Evolutionary conservation across 2,888 invertebrate genomes (phyloP).

Genomic region (Tanaodytes sp.): DNA sequence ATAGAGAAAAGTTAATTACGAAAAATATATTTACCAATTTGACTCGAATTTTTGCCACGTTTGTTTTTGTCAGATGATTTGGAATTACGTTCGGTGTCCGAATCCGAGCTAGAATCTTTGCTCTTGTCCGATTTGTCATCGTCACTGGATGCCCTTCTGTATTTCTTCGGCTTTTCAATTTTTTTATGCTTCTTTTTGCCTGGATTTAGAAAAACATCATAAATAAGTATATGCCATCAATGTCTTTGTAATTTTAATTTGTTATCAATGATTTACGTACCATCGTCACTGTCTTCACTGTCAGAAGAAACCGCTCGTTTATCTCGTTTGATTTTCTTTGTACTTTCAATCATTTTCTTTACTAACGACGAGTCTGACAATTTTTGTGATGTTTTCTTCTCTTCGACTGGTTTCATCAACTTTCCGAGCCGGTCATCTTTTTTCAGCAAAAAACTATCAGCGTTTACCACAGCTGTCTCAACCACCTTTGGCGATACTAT

Average conservation of each 20-base stretch:
- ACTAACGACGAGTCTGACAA: slow-evolving; percentile 56
- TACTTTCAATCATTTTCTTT: slow-evolving; percentile 64
- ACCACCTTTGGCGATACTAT: slow-evolving; percentile 66
- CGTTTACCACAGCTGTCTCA: slow-evolving; percentile 59
- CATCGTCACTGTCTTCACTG: slow-evolving; percentile 68
- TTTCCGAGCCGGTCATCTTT: slow-evolving; percentile 68
- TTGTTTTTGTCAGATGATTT: slow-evolving; percentile 67
- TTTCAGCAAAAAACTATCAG: slow-evolving; percentile 67
- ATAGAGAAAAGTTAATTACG: no score
- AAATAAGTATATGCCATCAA: no score
- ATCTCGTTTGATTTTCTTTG: slow-evolving; percentile 66
- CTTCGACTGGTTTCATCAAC: slow-evolving; percentile 60
- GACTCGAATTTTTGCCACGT: slow-evolving; percentile 63
- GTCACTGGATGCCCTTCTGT: slow-evolving; percentile 70
- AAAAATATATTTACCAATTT: slow-evolving; percentile 59
- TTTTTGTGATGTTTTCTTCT: slow-evolving; percentile 66
- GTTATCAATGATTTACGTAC: no score
- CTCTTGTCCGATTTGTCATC: slow-evolving; percentile 75
- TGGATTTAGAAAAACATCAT: slow-evolving; percentile 43
- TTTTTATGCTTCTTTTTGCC: slow-evolving; percentile 68
- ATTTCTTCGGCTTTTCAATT: slow-evolving; percentile 65
- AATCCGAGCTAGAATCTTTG: slow-evolving; percentile 75
- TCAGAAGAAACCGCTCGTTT: slow-evolving; percentile 68
- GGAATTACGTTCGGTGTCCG: slow-evolving; percentile 76
- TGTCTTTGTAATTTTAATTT: no score